A percentile compares a stretch with the other conserved stretches of the same genome.
Conservation (phyloP, 2,888 invertebrate species). For the Calameuta pallipes region DNA sequence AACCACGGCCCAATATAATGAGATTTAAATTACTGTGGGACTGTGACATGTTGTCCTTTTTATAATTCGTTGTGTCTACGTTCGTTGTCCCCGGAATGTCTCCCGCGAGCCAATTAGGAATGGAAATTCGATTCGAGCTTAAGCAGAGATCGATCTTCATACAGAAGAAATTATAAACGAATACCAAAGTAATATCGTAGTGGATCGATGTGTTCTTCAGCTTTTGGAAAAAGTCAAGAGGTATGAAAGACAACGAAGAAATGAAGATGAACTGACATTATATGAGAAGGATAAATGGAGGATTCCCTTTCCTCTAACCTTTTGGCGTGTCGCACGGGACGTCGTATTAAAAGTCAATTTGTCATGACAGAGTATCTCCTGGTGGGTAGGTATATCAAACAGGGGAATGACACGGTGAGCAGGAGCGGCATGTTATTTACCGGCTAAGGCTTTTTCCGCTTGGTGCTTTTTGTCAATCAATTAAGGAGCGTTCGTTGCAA, state of each 20-base stretch:
- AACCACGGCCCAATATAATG: constrained; percentile 64
- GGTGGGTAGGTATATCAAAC: constrained; percentile 22
- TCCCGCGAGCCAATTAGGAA: constrained; percentile 46
- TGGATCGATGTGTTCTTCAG: no score
- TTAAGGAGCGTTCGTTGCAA: constrained; percentile 47
- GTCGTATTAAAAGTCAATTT: constrained; percentile 45
- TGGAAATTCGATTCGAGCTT: constrained; percentile 54
- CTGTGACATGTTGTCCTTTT: constrained; percentile 62
- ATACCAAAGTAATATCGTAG: no score
- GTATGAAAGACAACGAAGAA: background rate
- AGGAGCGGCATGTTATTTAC: constrained; percentile 17
- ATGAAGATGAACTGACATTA: no score
- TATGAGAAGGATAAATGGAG: no score
- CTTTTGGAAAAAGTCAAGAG: no score
- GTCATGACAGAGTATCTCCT: constrained; percentile 29
- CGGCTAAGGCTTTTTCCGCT: constrained; percentile 32
- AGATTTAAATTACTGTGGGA: constrained; percentile 65
- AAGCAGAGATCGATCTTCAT: no score
- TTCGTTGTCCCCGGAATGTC: constrained; percentile 16
- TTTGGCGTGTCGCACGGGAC: no score
- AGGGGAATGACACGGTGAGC: constrained; percentile 35
- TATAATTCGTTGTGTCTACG: constrained; percentile 47
- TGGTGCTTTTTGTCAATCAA: constrained; percentile 50
- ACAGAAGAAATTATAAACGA: no score
- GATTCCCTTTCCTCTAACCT: no score